Conservation (phyloP, 2,797 vertebrate species). For the Danio jaintianensis region DNA sequence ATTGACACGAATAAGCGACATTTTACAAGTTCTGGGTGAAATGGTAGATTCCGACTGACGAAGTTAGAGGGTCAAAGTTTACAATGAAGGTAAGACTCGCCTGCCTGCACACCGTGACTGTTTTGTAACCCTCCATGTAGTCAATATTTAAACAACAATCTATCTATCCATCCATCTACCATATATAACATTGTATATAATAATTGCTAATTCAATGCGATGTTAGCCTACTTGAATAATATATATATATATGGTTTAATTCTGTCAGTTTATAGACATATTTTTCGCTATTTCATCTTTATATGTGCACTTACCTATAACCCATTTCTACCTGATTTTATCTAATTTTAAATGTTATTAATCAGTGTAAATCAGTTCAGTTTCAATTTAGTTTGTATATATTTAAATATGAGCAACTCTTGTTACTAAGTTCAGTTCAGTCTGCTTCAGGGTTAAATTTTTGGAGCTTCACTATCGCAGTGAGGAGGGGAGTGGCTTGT, state of each 20-base stretch:
- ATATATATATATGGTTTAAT: too few species aligned
- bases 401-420: background rate
- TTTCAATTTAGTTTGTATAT: too few species aligned
- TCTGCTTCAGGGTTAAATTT: constrained; percentile 1
- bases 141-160: background rate
- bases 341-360: too few species aligned
- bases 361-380: too few species aligned
- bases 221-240: too few species aligned
- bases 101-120: background rate
- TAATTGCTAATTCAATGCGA: too few species aligned
- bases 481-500: constrained; percentile 21
- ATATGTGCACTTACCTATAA: too few species aligned
- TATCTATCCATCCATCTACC: background rate
- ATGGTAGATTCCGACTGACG: constrained; percentile 31
- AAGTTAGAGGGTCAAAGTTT: constrained; percentile 33
- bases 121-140: background rate
- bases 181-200: too few species aligned
- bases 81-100: background rate
- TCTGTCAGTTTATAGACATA: background rate
- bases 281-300: too few species aligned
- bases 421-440: background rate
- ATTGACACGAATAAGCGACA: background rate
- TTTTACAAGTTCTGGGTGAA: background rate
- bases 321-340: too few species aligned
- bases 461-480: background rate